These are phyloP conservation scores for human (Homo sapiens) DNA, from an alignment of 2,113 vertebrate genomes.

Conservation along the genomic window GRCh38 chr1:50140501-50141000, in stretches of 20 bases:
- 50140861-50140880: not conserved
- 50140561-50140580: slow-evolving; percentile 48
- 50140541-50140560: slow-evolving; percentile 49
- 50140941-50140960: not conserved
- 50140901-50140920: not conserved
- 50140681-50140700: slow-evolving; percentile 50
- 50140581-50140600: slow-evolving; percentile 55
- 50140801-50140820: not conserved
- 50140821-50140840: not conserved
- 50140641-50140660: slow-evolving; percentile 43
- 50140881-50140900: not conserved
- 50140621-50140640: slow-evolving; percentile 30
- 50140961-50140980: slow-evolving; percentile 10
- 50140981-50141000: slow-evolving; percentile 10
- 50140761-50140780: slow-evolving; percentile 32
- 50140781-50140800: slow-evolving; percentile 10
- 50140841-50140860: slow-evolving; percentile 23
- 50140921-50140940: not conserved
- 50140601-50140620: slow-evolving; percentile 19
- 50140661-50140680: slow-evolving; percentile 17
- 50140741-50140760: not conserved
- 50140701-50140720: slow-evolving; percentile 43
- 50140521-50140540: slow-evolving; percentile 55
- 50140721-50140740: not conserved
- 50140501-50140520: slow-evolving; percentile 32